Conservation (phyloP, 1,140 invertebrate species). For the Caerostris extrusa region DNA sequence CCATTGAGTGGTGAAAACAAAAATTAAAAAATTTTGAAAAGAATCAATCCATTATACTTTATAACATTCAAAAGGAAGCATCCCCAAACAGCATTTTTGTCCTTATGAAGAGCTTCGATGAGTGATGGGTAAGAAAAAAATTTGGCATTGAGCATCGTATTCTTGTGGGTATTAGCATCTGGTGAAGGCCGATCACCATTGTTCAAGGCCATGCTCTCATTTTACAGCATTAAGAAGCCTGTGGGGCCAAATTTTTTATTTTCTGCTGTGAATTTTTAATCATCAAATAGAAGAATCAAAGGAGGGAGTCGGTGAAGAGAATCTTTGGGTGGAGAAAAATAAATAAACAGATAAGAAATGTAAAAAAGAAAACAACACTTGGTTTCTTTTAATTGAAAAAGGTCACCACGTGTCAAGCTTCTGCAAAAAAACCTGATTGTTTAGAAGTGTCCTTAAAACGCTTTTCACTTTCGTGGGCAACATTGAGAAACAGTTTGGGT, state of each 20-base stretch:
- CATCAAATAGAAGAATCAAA: background rate
- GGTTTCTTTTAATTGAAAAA: background rate
- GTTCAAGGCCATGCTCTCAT: slow-evolving; percentile 11
- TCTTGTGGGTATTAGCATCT: background rate
- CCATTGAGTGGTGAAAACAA: background rate
- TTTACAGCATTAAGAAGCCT: background rate
- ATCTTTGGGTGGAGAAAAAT: background rate
- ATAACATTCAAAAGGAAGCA: background rate
- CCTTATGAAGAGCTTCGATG: background rate
- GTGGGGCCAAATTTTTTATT: background rate
- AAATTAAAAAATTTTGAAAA: background rate
- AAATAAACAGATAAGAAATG: background rate
- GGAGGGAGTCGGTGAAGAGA: background rate
- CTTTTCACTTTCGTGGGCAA: no score
- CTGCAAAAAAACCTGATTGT: background rate
- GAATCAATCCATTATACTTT: background rate
- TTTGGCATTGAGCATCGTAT: background rate
- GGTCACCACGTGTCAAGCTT: background rate
- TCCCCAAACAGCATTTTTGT: background rate
- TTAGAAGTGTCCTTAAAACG: background rate
- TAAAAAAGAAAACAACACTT: background rate
- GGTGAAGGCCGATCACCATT: background rate
- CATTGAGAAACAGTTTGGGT: no score
- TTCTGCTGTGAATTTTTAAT: background rate
- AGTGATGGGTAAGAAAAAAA: background rate